These are phyloP conservation scores for Salvelinus alpinus DNA, from an alignment of 2,113 vertebrate genomes.

Conservation along the genomic window DNA sequence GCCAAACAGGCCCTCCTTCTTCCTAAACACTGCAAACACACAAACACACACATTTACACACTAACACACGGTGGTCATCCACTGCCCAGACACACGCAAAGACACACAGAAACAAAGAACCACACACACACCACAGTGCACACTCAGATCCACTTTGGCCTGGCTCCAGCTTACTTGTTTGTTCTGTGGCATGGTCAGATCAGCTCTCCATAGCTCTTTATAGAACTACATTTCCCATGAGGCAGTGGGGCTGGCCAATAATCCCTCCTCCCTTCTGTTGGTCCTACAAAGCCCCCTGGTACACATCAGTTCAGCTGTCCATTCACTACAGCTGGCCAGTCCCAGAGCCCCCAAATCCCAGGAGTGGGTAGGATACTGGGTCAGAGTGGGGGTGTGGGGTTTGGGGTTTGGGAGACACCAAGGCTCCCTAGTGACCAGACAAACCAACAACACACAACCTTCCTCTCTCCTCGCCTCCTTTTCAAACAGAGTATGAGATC, in stretches of 20 bases:
- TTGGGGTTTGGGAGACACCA: background rate
- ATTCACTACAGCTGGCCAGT: background rate
- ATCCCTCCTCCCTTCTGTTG: constrained; percentile 14
- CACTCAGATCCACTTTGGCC: constrained; percentile 18
- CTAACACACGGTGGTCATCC: background rate
- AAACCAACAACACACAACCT: background rate
- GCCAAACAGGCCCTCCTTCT: background rate
- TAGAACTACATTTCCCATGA: constrained; percentile 50
- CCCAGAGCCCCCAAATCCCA: background rate
- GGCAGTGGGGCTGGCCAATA: constrained; percentile 28
- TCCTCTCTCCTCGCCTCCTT: too few relatives aligned
- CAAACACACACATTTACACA: constrained; percentile 3
- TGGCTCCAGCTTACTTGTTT: constrained; percentile 32
- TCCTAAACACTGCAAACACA: background rate
- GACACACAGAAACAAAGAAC: background rate
- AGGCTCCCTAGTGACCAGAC: background rate
- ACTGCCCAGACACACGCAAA: background rate
- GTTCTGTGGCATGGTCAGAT: constrained; percentile 40
- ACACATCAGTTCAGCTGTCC: background rate
- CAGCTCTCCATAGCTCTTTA: constrained; percentile 22
- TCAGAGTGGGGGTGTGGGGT: background rate
- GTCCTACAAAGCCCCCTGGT: constrained; percentile 9
- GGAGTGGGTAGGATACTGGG: constrained; percentile 4
- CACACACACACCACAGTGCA: constrained; percentile 7
- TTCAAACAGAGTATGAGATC: too few relatives aligned